Evolutionary conservation across 2,888 invertebrate genomes (phyloP).

Genomic region (Allophyes oxyacanthae): DNA sequence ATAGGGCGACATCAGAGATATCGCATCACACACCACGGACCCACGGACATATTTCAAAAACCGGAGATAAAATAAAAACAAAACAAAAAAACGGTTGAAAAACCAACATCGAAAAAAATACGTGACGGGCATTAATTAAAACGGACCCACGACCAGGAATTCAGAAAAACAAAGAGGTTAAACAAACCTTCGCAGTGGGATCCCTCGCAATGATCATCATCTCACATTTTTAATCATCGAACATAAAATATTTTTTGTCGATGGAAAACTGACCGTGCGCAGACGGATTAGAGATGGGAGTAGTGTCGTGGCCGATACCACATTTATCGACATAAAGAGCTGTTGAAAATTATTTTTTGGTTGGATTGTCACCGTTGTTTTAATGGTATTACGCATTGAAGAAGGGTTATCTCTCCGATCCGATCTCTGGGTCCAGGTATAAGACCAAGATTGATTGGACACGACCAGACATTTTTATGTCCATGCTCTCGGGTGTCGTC

Average conservation of each 20-base stretch:
- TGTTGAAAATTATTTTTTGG: slow-evolving; percentile 88
- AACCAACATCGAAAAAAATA: slow-evolving; percentile 86
- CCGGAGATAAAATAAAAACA: slow-evolving; percentile 75
- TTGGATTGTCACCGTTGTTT: slow-evolving; percentile 89
- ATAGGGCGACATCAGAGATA: slow-evolving; percentile 86
- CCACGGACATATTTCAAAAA: slow-evolving; percentile 87
- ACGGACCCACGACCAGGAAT: slow-evolving; percentile 87
- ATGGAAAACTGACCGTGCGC: slow-evolving; percentile 72
- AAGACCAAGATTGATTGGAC: slow-evolving; percentile 86
- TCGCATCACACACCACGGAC: slow-evolving; percentile 83
- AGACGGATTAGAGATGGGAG: slow-evolving; percentile 64
- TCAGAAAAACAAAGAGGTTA: slow-evolving; percentile 88
- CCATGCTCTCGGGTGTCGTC: slow-evolving; percentile 83
- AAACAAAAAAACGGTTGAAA: slow-evolving; percentile 71
- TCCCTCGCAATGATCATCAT: slow-evolving; percentile 88
- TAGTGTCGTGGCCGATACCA: slow-evolving; percentile 41
- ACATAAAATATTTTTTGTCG: slow-evolving; percentile 69
- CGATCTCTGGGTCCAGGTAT: slow-evolving; percentile 84
- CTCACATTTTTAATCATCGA: slow-evolving; percentile 88
- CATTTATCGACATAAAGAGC: slow-evolving; percentile 76
- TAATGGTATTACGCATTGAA: slow-evolving; percentile 88
- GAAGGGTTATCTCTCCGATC: slow-evolving; percentile 86
- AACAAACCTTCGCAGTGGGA: slow-evolving; percentile 88
- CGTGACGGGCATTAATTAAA: slow-evolving; percentile 90
- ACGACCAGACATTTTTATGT: slow-evolving; percentile 85